phyloP scores from a whole-genome alignment of 2,888 invertebrate species.

The Mongoloraphidia duomilia region DNA sequence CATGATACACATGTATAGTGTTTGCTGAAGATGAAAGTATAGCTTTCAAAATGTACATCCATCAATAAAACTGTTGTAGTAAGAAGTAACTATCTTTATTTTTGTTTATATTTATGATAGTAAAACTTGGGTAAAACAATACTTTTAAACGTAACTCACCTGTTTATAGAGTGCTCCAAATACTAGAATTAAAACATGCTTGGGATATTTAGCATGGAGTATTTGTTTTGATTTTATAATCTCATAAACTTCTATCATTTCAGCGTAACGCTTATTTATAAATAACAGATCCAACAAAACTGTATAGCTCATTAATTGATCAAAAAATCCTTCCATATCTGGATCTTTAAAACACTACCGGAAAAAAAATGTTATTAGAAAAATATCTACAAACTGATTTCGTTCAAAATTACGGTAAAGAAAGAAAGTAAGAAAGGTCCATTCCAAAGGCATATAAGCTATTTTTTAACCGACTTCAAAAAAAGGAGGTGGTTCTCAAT shows the following conservation, averaged over 20 bases:
- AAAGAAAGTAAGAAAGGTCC: neutral
- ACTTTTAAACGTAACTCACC: constrained; percentile 30
- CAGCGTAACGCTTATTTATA: constrained; percentile 48
- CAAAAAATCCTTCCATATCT: constrained; percentile 49
- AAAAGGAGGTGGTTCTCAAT: too few relatives aligned
- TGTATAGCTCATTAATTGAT: constrained; percentile 52
- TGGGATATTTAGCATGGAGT: constrained; percentile 49
- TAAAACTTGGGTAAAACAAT: too few relatives aligned
- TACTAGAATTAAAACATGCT: constrained; percentile 48
- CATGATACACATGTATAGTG: too few relatives aligned
- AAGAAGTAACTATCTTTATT: too few relatives aligned
- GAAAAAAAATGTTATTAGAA: constrained; percentile 8
- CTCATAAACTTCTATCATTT: constrained; percentile 50
- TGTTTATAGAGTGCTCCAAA: constrained; percentile 62
- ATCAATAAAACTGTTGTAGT: too few relatives aligned
- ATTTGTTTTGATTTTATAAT: constrained; percentile 42
- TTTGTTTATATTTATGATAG: too few relatives aligned
- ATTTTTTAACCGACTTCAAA: too few relatives aligned
- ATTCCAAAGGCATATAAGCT: neutral
- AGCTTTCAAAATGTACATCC: too few relatives aligned
- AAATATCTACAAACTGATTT: neutral
- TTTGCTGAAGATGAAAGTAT: too few relatives aligned
- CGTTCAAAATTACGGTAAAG: neutral
- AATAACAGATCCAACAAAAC: constrained; percentile 57
- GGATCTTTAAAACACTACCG: constrained; percentile 49